phyloP scores from a whole-genome alignment of 2,888 invertebrate genomes.

The Thysanoteuthis rhombus region DNA sequence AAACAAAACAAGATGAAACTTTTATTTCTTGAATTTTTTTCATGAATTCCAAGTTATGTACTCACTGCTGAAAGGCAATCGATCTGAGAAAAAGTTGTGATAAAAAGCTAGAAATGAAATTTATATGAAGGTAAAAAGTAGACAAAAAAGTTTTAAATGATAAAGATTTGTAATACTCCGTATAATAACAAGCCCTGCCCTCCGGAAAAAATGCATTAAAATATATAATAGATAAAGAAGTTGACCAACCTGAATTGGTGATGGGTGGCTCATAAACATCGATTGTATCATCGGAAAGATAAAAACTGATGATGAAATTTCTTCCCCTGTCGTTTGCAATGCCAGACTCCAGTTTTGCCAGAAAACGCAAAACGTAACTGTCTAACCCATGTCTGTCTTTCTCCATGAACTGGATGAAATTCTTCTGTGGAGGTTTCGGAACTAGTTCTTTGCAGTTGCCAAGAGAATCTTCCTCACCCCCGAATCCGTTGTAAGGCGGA shows the following conservation, averaged over 20 bases:
- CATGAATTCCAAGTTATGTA: too few relatives aligned
- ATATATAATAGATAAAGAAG: neutral
- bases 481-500: conserved; percentile 92
- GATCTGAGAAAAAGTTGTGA: too few relatives aligned
- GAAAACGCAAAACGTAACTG: conserved; percentile 82
- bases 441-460: conserved; percentile 85
- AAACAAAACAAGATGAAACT: too few relatives aligned
- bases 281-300: conserved; percentile 67
- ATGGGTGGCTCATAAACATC: conserved; percentile 66
- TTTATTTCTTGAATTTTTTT: too few relatives aligned
- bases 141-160: too few relatives aligned
- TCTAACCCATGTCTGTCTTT: conserved; percentile 80
- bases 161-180: too few relatives aligned
- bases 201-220: too few relatives aligned
- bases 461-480: conserved; percentile 88
- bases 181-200: too few relatives aligned
- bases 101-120: too few relatives aligned
- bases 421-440: conserved; percentile 80
- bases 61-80: too few relatives aligned
- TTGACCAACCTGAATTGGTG: conserved; percentile 65
- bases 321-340: conserved; percentile 69
- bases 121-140: too few relatives aligned
- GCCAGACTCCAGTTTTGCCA: conserved; percentile 80
- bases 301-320: conserved; percentile 67
- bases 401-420: conserved; percentile 83